Evolutionary conservation across 2,888 invertebrate genomes (phyloP).

Genomic region (Pheosia gnoma): DNA sequence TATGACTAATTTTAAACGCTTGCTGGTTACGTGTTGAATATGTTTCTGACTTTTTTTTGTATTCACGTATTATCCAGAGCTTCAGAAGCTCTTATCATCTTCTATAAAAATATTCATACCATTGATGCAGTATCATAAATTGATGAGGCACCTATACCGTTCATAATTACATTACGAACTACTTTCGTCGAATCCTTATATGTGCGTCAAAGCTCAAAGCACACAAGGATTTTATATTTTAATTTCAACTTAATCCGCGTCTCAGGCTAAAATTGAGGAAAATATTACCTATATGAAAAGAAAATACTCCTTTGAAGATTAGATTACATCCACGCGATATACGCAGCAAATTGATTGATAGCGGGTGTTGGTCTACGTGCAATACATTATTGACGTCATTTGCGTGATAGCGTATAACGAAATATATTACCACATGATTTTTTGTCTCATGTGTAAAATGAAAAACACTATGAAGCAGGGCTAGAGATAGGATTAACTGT

Average conservation of each 20-base stretch:
- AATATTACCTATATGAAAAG: slow-evolving; percentile 12
- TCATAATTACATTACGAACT: too few species aligned
- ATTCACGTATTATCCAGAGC: too few species aligned
- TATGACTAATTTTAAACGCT: too few species aligned
- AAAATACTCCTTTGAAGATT: slow-evolving; percentile 11
- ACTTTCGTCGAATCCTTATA: too few species aligned
- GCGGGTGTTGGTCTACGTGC: background rate
- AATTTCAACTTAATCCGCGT: background rate
- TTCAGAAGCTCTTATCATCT: too few species aligned
- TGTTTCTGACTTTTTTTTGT: too few species aligned
- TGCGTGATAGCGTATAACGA: background rate
- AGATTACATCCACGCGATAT: slow-evolving; percentile 9
- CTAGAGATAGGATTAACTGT: background rate
- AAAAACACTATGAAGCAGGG: background rate
- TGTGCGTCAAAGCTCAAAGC: too few species aligned
- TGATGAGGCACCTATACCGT: too few species aligned
- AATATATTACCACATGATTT: background rate
- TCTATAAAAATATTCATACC: too few species aligned
- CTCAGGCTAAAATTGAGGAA: slow-evolving; percentile 7
- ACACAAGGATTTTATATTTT: background rate
- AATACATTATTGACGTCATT: background rate
- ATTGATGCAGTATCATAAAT: too few species aligned
- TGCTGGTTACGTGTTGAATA: too few species aligned
- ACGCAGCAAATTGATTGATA: slow-evolving; percentile 20
- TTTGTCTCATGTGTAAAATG: background rate